phyloP scores from a whole-genome alignment of 2,888 invertebrate species.

The Papilio elwesi region DNA sequence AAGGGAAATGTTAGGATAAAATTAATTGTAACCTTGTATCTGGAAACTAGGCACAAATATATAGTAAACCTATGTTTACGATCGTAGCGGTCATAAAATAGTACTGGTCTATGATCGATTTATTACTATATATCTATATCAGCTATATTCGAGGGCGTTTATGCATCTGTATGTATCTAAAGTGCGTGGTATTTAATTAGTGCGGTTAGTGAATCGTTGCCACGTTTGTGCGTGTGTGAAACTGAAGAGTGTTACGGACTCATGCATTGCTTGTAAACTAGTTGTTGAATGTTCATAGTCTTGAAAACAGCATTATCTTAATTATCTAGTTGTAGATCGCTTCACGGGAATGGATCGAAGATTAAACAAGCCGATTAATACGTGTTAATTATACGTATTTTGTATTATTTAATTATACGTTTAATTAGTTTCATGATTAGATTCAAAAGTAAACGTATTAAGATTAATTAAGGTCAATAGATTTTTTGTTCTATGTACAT shows the following conservation, averaged over 20 bases:
- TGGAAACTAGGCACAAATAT: constrained; percentile 48
- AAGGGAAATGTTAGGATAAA: constrained; percentile 46
- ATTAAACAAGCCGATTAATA: constrained; percentile 46
- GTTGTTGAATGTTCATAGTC: constrained; percentile 44
- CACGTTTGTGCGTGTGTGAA: constrained; percentile 45
- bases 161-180: constrained; percentile 59
- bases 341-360: constrained; percentile 53
- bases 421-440: constrained; percentile 9
- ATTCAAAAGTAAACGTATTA: background rate
- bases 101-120: constrained; percentile 45
- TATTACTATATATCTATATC: constrained; percentile 51
- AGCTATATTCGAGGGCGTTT: background rate
- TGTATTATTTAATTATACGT: background rate
- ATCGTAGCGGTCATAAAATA: constrained; percentile 42
- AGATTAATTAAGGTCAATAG: constrained; percentile 1
- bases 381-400: constrained; percentile 2
- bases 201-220: constrained; percentile 64
- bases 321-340: background rate
- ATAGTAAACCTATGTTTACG: constrained; percentile 48
- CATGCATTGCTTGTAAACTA: constrained; percentile 53
- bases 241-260: constrained; percentile 50
- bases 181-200: constrained; percentile 64
- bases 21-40: constrained; percentile 49
- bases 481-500: background rate
- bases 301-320: background rate